Evolutionary conservation across 1,140 invertebrate species (phyloP).

Genomic region (Bombus haemorrhoidalis): DNA sequence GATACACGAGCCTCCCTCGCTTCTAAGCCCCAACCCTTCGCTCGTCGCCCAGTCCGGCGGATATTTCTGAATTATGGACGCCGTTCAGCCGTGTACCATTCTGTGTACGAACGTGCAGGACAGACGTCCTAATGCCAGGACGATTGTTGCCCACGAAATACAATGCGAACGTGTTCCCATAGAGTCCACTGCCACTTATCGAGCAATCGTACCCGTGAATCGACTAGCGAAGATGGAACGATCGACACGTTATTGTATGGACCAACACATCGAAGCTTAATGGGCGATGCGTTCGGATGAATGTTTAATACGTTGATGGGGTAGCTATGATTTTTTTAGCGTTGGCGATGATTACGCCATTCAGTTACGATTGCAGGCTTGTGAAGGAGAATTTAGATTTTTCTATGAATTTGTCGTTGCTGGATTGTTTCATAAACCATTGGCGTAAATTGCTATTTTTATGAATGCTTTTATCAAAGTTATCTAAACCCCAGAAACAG

Average conservation of each 20-base stretch:
- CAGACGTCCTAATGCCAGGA: constrained; percentile 39
- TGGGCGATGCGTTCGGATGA: background rate
- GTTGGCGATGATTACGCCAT: background rate
- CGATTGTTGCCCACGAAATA: constrained; percentile 42
- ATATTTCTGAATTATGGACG: constrained; percentile 63
- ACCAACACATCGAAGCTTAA: background rate
- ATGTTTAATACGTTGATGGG: background rate
- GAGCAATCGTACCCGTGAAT: background rate
- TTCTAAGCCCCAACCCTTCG: constrained; percentile 16
- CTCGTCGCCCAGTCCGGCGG: constrained; percentile 41
- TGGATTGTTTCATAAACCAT: no score
- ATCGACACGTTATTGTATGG: background rate
- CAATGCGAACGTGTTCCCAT: constrained; percentile 9
- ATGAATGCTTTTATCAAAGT: no score
- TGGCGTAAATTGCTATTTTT: no score
- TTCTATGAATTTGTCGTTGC: background rate
- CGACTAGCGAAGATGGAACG: background rate
- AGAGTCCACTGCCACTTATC: background rate
- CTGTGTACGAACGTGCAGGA: constrained; percentile 15
- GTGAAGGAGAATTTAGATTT: background rate
- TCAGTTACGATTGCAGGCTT: background rate
- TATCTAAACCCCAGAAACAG: no score
- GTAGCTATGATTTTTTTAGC: background rate
- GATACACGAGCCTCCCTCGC: constrained; percentile 53
- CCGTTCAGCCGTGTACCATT: constrained; percentile 43